Evolutionary conservation across 2,113 vertebrate species (phyloP), one percentile per base, ranked within the genome.

Genomic region (Thalassarche chlororhynchos): DNA sequence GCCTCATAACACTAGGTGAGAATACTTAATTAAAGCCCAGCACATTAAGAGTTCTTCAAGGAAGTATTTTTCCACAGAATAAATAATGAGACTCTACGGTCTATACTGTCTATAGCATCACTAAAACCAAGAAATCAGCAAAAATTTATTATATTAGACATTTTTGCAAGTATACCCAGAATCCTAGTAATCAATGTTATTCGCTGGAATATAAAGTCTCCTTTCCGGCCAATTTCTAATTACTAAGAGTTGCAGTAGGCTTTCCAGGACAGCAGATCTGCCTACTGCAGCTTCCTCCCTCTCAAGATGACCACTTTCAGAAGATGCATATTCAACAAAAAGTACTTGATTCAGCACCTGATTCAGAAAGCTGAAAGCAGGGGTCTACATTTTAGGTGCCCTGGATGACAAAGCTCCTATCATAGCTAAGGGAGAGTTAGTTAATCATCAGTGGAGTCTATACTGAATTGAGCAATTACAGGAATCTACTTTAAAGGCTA

Each of bases 151-250:
- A 21, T 31, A 51, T 49, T 65, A 83, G 81, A 66, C 81, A 87
- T 79, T 96, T 93, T 46, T 95, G 93, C 87, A 95, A 96, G 84
- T 74, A 58, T 83, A 87, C 20, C 28, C 91, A 91, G 46, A 94
- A 79, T 80, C 40, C 60, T 49, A 58, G 54, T 57, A 91, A 93
- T 96, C 72, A 93, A 14, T 42, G 29, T 76, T 84, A 91, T 72
- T 95, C 90, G 49, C 62, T 93, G 74, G 77, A 94, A 83, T 70
- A 82, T 8, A 47, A 84, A 64, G 54, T 36, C 32, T 92, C 62
- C 32, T 76, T 84, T 93, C 61, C 65, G 89, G 91, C 36, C 91
- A 82, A 58, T 74, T 92, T 91, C 49, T 76, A 91, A 95, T 91
- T 65, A 84, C 54, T 87, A 72, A 94, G 88, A 92, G 72, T 52